Percentiles rank a stretch among this genome's conserved stretches.
phyloP scores from a whole-genome alignment of 1,140 invertebrate species.

The Antheraea pernyi region DNA sequence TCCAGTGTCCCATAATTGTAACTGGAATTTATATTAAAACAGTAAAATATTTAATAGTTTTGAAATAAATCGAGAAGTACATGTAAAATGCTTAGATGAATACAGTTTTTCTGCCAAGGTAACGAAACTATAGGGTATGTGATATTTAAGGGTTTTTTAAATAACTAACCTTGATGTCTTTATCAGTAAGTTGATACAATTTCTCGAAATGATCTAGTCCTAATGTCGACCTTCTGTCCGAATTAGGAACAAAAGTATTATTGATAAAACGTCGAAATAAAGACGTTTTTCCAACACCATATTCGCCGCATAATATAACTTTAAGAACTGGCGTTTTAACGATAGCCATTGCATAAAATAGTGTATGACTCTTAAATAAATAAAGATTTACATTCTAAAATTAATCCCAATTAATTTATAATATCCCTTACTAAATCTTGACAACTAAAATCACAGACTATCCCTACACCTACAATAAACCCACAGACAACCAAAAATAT shows the following conservation, averaged over 20 bases:
- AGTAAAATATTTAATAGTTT: no score
- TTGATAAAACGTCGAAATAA: constrained; percentile 94
- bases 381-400: background rate
- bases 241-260: constrained; percentile 90
- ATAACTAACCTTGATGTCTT: constrained; percentile 85
- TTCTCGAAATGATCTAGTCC: constrained; percentile 95
- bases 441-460: no score
- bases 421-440: no score
- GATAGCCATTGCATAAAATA: constrained; percentile 83
- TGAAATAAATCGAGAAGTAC: no score
- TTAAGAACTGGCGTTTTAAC: constrained; percentile 93
- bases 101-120: no score
- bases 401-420: no score
- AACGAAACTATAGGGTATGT: no score
- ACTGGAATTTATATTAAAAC: constrained; percentile 68
- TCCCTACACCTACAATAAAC: no score
- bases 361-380: background rate
- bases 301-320: constrained; percentile 97
- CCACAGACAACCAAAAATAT: no score
- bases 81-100: background rate
- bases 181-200: constrained; percentile 86
- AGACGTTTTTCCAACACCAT: constrained; percentile 96
- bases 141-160: no score
- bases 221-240: constrained; percentile 92
- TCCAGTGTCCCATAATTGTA: constrained; percentile 96